A percentile compares a stretch with the other conserved stretches of the same genome.
Conservation (phyloP, 2,797 vertebrate genomes). For the Microcaecilia unicolor region DNA sequence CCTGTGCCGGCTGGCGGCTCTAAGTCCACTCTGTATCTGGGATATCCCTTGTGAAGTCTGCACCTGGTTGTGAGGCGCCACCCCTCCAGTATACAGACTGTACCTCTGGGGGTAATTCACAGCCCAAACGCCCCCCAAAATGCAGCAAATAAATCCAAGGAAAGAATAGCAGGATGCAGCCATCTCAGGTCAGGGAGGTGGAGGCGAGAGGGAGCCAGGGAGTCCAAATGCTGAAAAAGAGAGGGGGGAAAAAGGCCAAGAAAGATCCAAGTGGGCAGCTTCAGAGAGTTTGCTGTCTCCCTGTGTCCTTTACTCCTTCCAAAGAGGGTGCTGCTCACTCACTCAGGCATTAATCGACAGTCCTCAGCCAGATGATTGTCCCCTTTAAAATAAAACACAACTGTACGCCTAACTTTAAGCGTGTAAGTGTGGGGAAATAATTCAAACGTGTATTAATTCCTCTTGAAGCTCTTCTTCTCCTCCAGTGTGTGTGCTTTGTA, state of each 20-base stretch:
- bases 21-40: background rate
- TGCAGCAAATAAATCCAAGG: background rate
- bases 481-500: too few species aligned
- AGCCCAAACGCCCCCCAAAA: background rate
- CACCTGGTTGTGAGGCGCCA: background rate
- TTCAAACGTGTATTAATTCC: too few species aligned
- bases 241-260: background rate
- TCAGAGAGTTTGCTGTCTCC: too few species aligned
- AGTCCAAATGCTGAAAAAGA: background rate
- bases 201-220: background rate
- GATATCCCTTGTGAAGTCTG: background rate
- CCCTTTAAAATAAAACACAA: too few species aligned
- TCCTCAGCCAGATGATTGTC: too few species aligned
- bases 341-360: too few species aligned
- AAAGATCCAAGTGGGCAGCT: too few species aligned
- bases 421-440: too few species aligned
- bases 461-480: too few species aligned
- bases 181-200: background rate
- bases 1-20: conserved; percentile 7
- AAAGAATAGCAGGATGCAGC: background rate
- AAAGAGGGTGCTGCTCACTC: too few species aligned
- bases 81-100: conserved; percentile 2
- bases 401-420: too few species aligned
- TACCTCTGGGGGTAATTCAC: conserved; percentile 7
- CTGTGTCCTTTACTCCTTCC: too few species aligned